Evolutionary conservation across 2,888 invertebrate genomes (phyloP), one percentile per base, ranked within the genome.

Genomic region (Nasonia oneida): DNA sequence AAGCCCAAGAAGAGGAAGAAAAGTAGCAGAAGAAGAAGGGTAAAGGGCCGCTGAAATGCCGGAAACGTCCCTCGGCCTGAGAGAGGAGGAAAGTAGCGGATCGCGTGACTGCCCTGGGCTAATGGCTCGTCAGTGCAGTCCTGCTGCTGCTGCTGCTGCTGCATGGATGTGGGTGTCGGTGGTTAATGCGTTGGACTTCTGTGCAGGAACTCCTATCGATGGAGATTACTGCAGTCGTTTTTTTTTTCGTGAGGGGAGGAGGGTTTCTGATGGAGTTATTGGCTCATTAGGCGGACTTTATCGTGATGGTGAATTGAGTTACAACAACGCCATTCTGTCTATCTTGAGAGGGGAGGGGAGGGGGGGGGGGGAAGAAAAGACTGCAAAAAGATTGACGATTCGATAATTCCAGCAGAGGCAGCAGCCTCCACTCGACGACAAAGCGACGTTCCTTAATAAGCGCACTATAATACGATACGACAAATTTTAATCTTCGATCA

Each of bases 41-140:
- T 73, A 73, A 73, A 73, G 73, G 73, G 73, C 73, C 47, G 73
- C 42, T 47, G 73, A 47, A 73, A 73, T 47, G 73, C 73, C 73
- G 73, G 73, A 73, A 73, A 73, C 42, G 73, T 47, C 42, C n/a
- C 53, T 23, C 53, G 76, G 50, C 76, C 42, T 33, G 53, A 37
- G 76, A 53, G 76, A 53, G 33, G 76, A 15, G 73, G 61, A 81
- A 81, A 81, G 81, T 81, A 61, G 73, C 74, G 81, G 64, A 81
- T 81, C 81, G 81, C 81, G 81, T 81, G 81, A 81, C 81, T 81
- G n/a, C 50, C 57, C 73, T 33, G 23, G 64, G 37, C 29, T 78
- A 33, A 67, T 67, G 33, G 37, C 47, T 33, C 61, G 70, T 39
- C 57, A 61, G 8, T 61, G 8, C n/a, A n/a, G 57, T 8, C 3